Evolutionary conservation across 1,140 invertebrate genomes (phyloP).

Genomic region (Diorhabda elongata): DNA sequence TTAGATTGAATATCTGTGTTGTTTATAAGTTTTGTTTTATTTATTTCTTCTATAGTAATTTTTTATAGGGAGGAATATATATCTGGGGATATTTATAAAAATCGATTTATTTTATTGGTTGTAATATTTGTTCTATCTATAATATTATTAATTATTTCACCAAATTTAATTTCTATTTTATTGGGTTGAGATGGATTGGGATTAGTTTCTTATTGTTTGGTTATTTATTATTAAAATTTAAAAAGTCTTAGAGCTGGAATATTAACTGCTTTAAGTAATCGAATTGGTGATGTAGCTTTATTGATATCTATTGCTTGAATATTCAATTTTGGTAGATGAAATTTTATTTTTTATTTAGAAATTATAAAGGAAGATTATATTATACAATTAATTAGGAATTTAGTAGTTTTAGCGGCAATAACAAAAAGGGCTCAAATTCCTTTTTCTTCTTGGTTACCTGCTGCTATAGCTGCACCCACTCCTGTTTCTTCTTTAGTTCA

Average conservation of each 20-base stretch:
- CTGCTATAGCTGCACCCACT: conserved; percentile 65
- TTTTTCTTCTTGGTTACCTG: conserved; percentile 66
- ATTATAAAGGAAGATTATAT: conserved; percentile 47
- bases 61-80: conserved; percentile 50
- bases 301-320: conserved; percentile 55
- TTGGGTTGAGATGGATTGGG: conserved; percentile 67
- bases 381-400: conserved; percentile 48
- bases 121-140: conserved; percentile 64
- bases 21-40: conserved; percentile 56
- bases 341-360: conserved; percentile 53
- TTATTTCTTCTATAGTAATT: conserved; percentile 61
- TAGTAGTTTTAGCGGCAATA: conserved; percentile 55
- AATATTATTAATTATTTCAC: conserved; percentile 62
- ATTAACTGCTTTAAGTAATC: conserved; percentile 60
- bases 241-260: conserved; percentile 59
- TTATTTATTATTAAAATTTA: conserved; percentile 59
- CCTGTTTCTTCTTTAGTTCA: conserved; percentile 69
- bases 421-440: conserved; percentile 73
- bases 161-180: conserved; percentile 64
- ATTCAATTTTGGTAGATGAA: conserved; percentile 53
- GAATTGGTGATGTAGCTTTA: conserved; percentile 57
- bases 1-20: conserved; percentile 49
- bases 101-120: conserved; percentile 49
- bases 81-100: too few relatives aligned
- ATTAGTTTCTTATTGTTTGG: conserved; percentile 40